These are phyloP conservation scores for Harpagifer antarcticus DNA, from an alignment of 2,797 vertebrate species.

Conservation along the genomic window DNA sequence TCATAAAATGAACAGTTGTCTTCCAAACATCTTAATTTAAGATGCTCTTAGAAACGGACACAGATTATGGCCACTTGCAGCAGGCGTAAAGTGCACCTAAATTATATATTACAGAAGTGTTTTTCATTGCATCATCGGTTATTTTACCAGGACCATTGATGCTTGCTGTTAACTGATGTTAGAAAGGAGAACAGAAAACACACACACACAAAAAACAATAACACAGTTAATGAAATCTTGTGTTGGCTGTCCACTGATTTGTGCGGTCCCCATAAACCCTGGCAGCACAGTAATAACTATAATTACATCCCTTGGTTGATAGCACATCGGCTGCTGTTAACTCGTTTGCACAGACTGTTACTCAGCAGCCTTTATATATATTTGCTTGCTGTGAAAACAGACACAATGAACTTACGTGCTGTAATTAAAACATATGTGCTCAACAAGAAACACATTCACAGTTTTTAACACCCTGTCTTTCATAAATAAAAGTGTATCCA, in stretches of 20 bases:
- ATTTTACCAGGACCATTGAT: not conserved
- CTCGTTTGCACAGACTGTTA: not conserved
- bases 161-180: not conserved
- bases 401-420: too few relatives aligned
- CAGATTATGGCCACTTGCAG: not conserved
- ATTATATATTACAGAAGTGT: not conserved
- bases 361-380: not conserved
- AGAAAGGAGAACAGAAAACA: not conserved
- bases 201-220: not conserved
- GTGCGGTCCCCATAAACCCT: not conserved
- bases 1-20: not conserved
- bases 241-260: not conserved
- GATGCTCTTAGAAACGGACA: not conserved
- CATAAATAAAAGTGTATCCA: too few relatives aligned
- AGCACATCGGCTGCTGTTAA: not conserved
- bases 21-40: not conserved
- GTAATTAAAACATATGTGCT: not conserved
- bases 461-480: not conserved
- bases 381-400: not conserved
- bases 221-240: not conserved
- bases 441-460: not conserved
- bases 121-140: not conserved
- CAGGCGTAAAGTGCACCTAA: not conserved
- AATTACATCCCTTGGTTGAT: too few relatives aligned
- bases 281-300: not conserved